A percentile compares a stretch with the other conserved stretches of the same genome.
phyloP scores from a whole-genome alignment of 2,113 vertebrate genomes.

The Perca flavescens region DNA sequence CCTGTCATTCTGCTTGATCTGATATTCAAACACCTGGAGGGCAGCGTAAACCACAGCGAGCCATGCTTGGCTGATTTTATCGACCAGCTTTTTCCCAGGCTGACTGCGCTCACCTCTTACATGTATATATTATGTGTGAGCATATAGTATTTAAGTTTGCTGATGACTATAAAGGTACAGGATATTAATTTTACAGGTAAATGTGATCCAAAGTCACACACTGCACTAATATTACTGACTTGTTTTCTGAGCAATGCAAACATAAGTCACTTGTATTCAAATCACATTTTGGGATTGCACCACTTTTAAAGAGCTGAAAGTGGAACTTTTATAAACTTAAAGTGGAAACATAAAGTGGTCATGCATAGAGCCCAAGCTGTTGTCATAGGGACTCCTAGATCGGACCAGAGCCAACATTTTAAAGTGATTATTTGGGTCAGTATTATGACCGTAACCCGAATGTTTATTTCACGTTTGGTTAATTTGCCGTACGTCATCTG shows the following conservation, averaged over 20 bases:
- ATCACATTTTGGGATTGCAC: not conserved
- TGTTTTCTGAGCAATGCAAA: not conserved
- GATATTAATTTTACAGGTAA: not conserved
- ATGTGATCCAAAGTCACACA: not conserved
- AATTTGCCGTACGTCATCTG: not conserved
- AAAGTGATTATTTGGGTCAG: slow-evolving; percentile 1
- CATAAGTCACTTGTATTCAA: not conserved
- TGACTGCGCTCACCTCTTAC: not conserved
- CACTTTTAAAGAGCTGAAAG: not conserved
- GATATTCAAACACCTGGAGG: slow-evolving; percentile 63
- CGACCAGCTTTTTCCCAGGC: not conserved
- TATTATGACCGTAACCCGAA: not conserved
- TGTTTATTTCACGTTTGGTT: not conserved
- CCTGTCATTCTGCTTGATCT: slow-evolving; percentile 51
- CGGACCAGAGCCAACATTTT: not conserved
- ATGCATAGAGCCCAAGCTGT: not conserved
- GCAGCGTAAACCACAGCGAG: slow-evolving; percentile 14
- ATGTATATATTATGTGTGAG: not conserved
- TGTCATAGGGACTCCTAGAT: not conserved
- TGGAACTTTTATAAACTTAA: not conserved
- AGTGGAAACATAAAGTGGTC: not conserved
- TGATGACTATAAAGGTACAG: not conserved
- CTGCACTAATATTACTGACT: not conserved
- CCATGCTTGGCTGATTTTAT: slow-evolving; percentile 39
- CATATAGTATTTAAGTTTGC: not conserved